A percentile compares a stretch with the other conserved stretches of the same genome.
These are phyloP conservation scores for Dendrolimus pini DNA, from an alignment of 2,888 invertebrate genomes.

Conservation along the genomic window DNA sequence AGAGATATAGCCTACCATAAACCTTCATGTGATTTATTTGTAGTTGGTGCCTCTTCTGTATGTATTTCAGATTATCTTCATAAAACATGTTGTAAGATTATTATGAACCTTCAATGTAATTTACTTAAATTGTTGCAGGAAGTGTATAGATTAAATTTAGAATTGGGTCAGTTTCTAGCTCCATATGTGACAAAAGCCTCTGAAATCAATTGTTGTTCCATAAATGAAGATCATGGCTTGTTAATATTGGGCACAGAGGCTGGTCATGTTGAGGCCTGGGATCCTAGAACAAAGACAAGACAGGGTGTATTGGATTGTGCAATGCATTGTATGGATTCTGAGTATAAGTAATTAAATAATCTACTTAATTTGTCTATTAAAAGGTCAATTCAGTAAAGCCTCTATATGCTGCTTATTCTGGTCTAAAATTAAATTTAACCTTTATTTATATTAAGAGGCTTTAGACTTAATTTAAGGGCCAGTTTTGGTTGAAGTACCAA, in stretches of 20 bases:
- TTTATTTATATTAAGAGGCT: too few relatives aligned
- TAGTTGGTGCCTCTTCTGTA: slow-evolving; percentile 92
- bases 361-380: neutral
- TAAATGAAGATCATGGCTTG: slow-evolving; percentile 93
- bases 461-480: too few relatives aligned
- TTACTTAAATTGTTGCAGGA: slow-evolving; percentile 77
- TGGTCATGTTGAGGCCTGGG: slow-evolving; percentile 98
- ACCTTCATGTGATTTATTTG: slow-evolving; percentile 92
- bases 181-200: slow-evolving; percentile 86
- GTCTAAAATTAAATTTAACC: too few relatives aligned
- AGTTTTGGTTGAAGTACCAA: too few relatives aligned
- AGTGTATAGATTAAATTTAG: slow-evolving; percentile 95
- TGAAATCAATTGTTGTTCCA: slow-evolving; percentile 87
- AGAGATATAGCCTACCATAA: slow-evolving; percentile 94
- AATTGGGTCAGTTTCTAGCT: slow-evolving; percentile 95
- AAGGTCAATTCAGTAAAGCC: too few relatives aligned
- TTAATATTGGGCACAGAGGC: slow-evolving; percentile 91
- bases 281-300: slow-evolving; percentile 87
- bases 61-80: slow-evolving; percentile 26
- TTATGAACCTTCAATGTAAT: neutral
- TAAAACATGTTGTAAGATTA: neutral
- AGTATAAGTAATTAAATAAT: slow-evolving; percentile 47
- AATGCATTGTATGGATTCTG: slow-evolving; percentile 72
- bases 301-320: slow-evolving; percentile 93
- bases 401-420: too few relatives aligned